A percentile compares a stretch with the other conserved stretches of the same genome.
Evolutionary conservation across 2,113 vertebrate genomes (phyloP).

Genomic region (Myiozetetes cayanensis): DNA sequence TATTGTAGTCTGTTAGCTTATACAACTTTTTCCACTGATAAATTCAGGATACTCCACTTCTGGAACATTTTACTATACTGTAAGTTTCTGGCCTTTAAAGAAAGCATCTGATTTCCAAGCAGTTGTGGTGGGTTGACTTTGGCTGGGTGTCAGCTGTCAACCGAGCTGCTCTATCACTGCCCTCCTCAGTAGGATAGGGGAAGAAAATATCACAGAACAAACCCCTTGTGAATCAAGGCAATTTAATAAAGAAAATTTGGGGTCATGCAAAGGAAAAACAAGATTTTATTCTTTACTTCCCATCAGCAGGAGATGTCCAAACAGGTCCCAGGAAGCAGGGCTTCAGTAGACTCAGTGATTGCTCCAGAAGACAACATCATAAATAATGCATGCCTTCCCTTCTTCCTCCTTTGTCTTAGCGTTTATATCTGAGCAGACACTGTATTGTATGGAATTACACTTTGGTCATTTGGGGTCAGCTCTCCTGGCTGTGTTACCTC

Average conservation of each 20-base stretch:
- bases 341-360: background rate
- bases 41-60: background rate
- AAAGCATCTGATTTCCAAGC: background rate
- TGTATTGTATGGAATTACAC: background rate
- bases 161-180: background rate
- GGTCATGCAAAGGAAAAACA: background rate
- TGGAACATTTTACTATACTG: background rate
- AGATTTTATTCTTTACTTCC: background rate
- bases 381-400: background rate
- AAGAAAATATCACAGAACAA: background rate
- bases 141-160: background rate
- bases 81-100: background rate
- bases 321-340: background rate
- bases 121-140: background rate
- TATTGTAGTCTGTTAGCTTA: background rate
- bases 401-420: background rate
- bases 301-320: rapidly evolving
- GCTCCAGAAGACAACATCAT: background rate
- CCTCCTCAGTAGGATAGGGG: no score
- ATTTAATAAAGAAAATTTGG: background rate
- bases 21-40: background rate
- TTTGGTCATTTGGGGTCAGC: background rate
- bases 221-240: background rate
- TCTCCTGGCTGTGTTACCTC: background rate
- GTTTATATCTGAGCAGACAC: background rate